phyloP scores from a whole-genome alignment of 2,888 invertebrate species.

The Cosmorhoe ocellata region DNA sequence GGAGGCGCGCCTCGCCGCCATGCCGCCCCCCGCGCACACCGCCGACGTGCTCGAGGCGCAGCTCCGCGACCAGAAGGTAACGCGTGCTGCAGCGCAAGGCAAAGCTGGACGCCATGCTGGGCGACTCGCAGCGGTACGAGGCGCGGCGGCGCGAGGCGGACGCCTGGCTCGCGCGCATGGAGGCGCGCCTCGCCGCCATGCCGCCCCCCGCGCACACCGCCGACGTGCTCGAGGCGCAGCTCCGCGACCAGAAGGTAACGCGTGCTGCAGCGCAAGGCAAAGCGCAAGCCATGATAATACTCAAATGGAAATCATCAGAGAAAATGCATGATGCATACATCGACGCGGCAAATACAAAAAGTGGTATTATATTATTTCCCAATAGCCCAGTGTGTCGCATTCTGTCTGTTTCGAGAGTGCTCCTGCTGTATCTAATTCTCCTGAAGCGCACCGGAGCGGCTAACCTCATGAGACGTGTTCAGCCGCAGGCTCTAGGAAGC shows the following conservation, averaged over 20 bases:
- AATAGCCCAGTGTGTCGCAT: neutral
- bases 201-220: slow-evolving; percentile 93
- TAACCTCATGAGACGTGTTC: slow-evolving; percentile 12
- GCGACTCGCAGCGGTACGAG: slow-evolving; percentile 96
- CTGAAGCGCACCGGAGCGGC: slow-evolving; percentile 13
- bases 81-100: slow-evolving; percentile 91
- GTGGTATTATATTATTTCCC: too few relatives aligned
- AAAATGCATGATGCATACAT: too few relatives aligned
- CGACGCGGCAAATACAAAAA: too few relatives aligned
- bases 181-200: slow-evolving; percentile 91
- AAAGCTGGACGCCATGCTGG: slow-evolving; percentile 95
- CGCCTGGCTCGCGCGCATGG: slow-evolving; percentile 95
- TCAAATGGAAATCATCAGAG: too few relatives aligned
- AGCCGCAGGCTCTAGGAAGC: neutral
- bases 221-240: slow-evolving; percentile 93
- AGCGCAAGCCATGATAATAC: too few relatives aligned
- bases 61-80: slow-evolving; percentile 95
- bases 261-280: too few relatives aligned
- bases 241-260: slow-evolving; percentile 96
- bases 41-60: slow-evolving; percentile 95
- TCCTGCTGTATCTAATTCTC: slow-evolving; percentile 3
- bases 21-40: slow-evolving; percentile 93
- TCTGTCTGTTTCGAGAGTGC: neutral
- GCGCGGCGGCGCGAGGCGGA: slow-evolving; percentile 94
- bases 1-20: slow-evolving; percentile 91